Percentiles rank a stretch among this genome's conserved stretches.
phyloP scores from a whole-genome alignment of 1,140 invertebrate genomes.

The Cherax destructor region DNA sequence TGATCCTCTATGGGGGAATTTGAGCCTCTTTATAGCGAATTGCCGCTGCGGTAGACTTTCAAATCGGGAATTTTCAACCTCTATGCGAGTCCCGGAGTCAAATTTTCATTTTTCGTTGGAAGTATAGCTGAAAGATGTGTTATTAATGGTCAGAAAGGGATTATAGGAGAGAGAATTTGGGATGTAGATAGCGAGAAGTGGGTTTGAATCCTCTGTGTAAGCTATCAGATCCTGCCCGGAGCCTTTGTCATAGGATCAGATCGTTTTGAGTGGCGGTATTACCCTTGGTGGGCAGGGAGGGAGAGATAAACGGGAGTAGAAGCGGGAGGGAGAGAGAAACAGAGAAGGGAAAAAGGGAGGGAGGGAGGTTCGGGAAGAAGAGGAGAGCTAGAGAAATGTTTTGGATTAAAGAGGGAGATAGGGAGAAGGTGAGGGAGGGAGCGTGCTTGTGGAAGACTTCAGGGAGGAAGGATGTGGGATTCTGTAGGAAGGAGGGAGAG shows the following conservation, averaged over 20 bases:
- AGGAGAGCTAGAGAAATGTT: neutral
- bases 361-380: too few relatives aligned
- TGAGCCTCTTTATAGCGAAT: slow-evolving; percentile 2
- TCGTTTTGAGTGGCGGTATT: slow-evolving; percentile 16
- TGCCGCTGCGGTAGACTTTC: too few relatives aligned
- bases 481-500: neutral
- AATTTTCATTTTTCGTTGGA: too few relatives aligned
- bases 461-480: too few relatives aligned
- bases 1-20: slow-evolving; percentile 10
- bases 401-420: neutral
- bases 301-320: too few relatives aligned
- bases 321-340: too few relatives aligned
- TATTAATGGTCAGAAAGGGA: neutral
- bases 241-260: slow-evolving; percentile 38
- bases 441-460: neutral
- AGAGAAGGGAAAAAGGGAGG: too few relatives aligned
- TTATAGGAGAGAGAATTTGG: neutral
- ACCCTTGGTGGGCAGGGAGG: neutral
- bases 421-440: neutral
- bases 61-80: too few relatives aligned
- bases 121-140: neutral
- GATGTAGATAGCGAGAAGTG: neutral
- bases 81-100: too few relatives aligned
- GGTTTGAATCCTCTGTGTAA: slow-evolving; percentile 14
- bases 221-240: slow-evolving; percentile 26